A percentile compares a stretch with the other conserved stretches of the same genome.
These are phyloP conservation scores for Phyto melanocephala DNA, from an alignment of 2,888 invertebrate genomes.

Conservation along the genomic window DNA sequence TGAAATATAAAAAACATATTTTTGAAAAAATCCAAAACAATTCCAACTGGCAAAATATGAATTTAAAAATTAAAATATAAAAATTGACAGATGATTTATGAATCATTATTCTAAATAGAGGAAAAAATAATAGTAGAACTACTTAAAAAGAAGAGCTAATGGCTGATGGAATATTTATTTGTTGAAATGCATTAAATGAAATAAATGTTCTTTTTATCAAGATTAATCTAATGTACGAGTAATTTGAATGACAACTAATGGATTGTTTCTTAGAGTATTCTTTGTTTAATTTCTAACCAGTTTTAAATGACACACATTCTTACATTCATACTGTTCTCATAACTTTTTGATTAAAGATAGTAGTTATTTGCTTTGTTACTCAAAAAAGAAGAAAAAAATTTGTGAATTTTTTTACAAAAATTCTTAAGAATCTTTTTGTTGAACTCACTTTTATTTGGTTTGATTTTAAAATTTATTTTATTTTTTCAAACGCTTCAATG, in stretches of 20 bases:
- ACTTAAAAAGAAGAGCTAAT: background rate
- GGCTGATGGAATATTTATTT: conserved; percentile 1
- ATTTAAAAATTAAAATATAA: background rate
- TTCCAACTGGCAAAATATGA: too few relatives aligned
- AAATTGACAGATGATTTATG: conserved; percentile 19
- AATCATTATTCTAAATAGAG: conserved; percentile 1
- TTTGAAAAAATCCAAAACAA: too few relatives aligned
- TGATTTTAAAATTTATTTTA: background rate
- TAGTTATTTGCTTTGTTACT: background rate
- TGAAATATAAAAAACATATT: background rate
- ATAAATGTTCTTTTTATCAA: conserved; percentile 35
- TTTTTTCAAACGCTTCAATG: conserved; percentile 20
- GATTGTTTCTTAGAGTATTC: background rate
- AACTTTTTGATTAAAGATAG: conserved; percentile 34
- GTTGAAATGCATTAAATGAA: conserved; percentile 9
- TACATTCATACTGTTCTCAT: conserved; percentile 33
- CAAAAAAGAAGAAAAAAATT: conserved; percentile 17
- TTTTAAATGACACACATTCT: conserved; percentile 19
- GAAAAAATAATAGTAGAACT: background rate
- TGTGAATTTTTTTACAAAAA: conserved; percentile 34
- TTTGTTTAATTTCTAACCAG: conserved; percentile 26
- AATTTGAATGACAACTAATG: conserved; percentile 50
- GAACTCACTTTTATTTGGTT: conserved; percentile 30
- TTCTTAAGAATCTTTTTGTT: conserved; percentile 33
- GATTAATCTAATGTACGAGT: conserved; percentile 26